Conservation (phyloP, 2,797 vertebrate genomes). For the Epinephelus awoara region DNA sequence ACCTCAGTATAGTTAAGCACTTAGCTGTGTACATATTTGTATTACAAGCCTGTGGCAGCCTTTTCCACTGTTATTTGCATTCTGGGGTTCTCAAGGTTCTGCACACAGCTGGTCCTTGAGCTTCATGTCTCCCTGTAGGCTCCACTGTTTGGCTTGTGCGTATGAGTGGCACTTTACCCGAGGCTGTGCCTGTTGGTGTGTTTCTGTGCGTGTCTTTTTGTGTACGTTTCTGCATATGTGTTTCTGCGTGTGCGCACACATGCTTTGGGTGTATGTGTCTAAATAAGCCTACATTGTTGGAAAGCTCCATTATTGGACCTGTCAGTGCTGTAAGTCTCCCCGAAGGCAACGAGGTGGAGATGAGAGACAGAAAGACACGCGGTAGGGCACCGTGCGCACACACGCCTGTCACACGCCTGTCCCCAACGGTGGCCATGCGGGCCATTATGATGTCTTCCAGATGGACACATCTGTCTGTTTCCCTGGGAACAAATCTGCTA, state of each 20-base stretch:
- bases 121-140: constrained; percentile 80
- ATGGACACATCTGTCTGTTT: constrained; percentile 83
- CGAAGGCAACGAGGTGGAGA: constrained; percentile 78
- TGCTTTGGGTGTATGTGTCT: constrained; percentile 25
- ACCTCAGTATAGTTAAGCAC: constrained; percentile 66
- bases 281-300: constrained; percentile 68
- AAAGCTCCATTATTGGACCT: constrained; percentile 83
- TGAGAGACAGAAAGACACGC: constrained; percentile 74
- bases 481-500: constrained; percentile 71
- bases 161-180: constrained; percentile 79
- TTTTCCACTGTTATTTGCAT: constrained; percentile 70
- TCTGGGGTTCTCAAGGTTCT: constrained; percentile 75
- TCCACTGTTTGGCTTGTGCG: constrained; percentile 73
- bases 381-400: constrained; percentile 61
- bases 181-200: constrained; percentile 72
- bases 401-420: constrained; percentile 77
- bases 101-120: constrained; percentile 81
- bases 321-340: constrained; percentile 77
- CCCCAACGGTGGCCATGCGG: constrained; percentile 70
- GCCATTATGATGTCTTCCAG: constrained; percentile 81
- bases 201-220: constrained; percentile 44
- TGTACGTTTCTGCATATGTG: constrained; percentile 39
- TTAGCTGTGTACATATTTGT: constrained; percentile 79
- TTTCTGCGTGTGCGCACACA: neutral
- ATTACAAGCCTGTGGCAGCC: constrained; percentile 72